These are phyloP conservation scores for Lophotriccus pileatus DNA, from an alignment of 2,797 vertebrate species.

Conservation along the genomic window DNA sequence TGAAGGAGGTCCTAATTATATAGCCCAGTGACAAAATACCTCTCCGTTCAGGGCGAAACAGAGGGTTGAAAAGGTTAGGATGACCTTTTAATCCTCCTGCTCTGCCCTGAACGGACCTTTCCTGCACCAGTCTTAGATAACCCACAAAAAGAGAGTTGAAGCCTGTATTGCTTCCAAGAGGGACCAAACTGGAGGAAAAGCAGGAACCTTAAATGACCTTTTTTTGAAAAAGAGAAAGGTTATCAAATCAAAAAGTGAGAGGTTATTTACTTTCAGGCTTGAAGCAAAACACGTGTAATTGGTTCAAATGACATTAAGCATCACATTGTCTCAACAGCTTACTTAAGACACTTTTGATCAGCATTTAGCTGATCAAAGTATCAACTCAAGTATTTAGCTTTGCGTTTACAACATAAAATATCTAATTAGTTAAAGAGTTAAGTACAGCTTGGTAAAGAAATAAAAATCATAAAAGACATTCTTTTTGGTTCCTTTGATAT, in stretches of 20 bases:
- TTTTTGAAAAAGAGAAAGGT: constrained; percentile 38
- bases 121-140: background rate
- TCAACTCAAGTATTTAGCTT: background rate
- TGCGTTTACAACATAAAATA: background rate
- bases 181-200: background rate
- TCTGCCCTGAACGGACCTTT: background rate
- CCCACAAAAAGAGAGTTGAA: background rate
- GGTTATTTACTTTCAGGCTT: constrained; percentile 5
- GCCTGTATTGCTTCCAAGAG: constrained; percentile 15
- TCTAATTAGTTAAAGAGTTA: background rate
- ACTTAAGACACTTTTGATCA: background rate
- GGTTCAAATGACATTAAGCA: background rate
- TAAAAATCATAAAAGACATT: background rate
- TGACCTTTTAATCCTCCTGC: constrained; percentile 40
- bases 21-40: background rate
- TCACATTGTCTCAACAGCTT: background rate
- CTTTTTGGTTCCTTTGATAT: background rate
- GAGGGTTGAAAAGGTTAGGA: constrained; percentile 1
- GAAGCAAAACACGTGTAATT: background rate
- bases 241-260: constrained; percentile 26
- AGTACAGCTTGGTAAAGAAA: background rate
- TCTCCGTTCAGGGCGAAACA: background rate
- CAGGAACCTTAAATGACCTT: constrained; percentile 25
- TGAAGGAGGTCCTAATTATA: constrained; percentile 24
- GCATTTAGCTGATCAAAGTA: background rate